Base-by-base conservation (phyloP, 2,113 vertebrate species). In the Hippoglossus stenolepis region DNA sequence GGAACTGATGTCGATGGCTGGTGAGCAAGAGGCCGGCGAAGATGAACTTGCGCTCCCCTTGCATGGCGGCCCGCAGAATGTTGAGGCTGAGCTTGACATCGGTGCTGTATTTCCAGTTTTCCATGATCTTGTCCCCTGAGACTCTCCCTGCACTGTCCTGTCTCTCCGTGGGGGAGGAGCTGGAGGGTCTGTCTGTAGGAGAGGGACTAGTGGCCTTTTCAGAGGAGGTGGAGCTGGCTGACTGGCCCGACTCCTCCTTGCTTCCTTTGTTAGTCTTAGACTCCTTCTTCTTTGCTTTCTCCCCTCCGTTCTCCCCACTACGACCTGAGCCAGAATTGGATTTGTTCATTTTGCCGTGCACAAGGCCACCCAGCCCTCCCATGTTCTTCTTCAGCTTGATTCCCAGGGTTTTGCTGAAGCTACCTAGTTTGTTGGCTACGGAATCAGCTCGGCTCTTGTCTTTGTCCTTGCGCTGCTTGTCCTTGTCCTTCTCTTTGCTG, bases 341-440 rank as follows among this genome's bases (percentile, higher is more conserved):
- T 87, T 96, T 95, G 91, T 95, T 96, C 93, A 98, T 99, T 91
- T 97, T 98, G 45, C 97, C 97, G 1, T 99, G 98, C 68, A 99
- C 97, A 28, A 99, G 94, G 11, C 98, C 98, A 8, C 98, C 97
- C 9, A 99, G 93, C 31, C 97, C 98, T 13, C 98, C 98, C 97
- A 99, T 98, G 86, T 99, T 99, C 90, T 98, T 98, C 89, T 99
- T 99, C 65, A 99, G 92, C 90, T 99, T 99, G 91, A 98, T 98
- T 73, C 98, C 98, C 57, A 99, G 90, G 4, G 97, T 98, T 93
- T 99, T 99, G 93, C 98, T 99, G 88, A 99, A 96, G 91, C 97
- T 99, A 76, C 98, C 98, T 40, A 99, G 96, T 94, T 98, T 99
- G 91, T 98, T 99, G 80, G 98, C 98, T 71, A 99, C 98, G 2